phyloP scores from a whole-genome alignment of 2,888 invertebrate genomes.

The Acanthosepion pharaonis region DNA sequence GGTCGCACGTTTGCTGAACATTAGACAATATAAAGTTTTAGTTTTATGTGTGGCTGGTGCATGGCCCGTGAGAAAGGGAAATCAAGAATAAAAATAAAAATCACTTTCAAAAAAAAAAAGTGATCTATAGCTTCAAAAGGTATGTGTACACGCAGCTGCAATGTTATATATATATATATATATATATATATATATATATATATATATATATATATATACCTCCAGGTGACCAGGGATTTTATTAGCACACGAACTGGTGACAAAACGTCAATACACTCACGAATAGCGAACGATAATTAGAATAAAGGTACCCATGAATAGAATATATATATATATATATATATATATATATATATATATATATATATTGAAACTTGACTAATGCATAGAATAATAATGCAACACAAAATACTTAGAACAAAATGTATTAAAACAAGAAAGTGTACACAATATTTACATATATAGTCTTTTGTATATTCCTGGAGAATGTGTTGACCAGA shows the following conservation, averaged over 20 bases:
- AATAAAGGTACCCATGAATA: background rate
- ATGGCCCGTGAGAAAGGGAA: background rate
- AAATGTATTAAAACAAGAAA: too few relatives aligned
- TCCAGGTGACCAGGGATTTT: background rate
- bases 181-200: background rate
- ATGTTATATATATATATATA: background rate
- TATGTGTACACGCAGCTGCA: background rate
- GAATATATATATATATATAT: too few relatives aligned
- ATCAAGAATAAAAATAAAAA: background rate
- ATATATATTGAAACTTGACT: too few relatives aligned
- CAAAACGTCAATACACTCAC: background rate
- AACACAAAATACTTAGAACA: too few relatives aligned
- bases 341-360: too few relatives aligned
- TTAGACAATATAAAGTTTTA: background rate
- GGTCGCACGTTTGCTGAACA: background rate
- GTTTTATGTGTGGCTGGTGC: background rate
- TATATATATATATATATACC: background rate
- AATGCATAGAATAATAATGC: too few relatives aligned
- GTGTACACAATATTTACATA: too few relatives aligned
- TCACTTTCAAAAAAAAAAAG: background rate
- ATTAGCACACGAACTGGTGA: background rate
- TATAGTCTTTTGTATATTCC: too few relatives aligned
- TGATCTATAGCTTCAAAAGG: background rate
- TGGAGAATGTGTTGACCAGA: too few relatives aligned
- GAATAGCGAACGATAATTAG: background rate